These are phyloP conservation scores for Aphidius ervi DNA, from an alignment of 1,140 invertebrate genomes.

Conservation along the genomic window DNA sequence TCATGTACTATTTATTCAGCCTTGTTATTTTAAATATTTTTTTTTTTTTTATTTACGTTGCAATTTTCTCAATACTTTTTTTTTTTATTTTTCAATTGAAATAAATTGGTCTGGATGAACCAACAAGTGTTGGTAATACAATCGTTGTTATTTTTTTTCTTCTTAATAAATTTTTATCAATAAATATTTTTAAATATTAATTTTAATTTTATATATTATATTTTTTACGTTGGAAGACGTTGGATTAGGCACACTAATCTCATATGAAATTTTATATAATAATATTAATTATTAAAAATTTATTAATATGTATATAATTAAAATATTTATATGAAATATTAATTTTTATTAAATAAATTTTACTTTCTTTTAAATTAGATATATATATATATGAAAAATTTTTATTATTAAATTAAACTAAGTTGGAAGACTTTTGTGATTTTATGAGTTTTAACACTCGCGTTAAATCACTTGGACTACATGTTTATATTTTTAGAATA, in stretches of 20 bases:
- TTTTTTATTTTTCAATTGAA: background rate
- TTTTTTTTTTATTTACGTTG: background rate
- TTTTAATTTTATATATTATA: background rate
- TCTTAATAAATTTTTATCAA: background rate
- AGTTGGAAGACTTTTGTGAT: slow-evolving; percentile 49
- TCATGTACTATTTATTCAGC: background rate
- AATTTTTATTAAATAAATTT: background rate
- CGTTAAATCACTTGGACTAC: slow-evolving; percentile 17
- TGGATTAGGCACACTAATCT: slow-evolving; percentile 36
- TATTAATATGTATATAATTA: background rate
- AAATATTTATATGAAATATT: background rate
- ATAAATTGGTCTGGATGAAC: slow-evolving; percentile 1
- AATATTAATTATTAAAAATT: background rate
- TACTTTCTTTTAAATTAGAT: slow-evolving; percentile 1
- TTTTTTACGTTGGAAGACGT: slow-evolving; percentile 33
- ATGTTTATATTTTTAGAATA: slow-evolving; percentile 7
- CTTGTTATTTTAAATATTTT: background rate
- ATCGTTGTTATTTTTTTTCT: background rate
- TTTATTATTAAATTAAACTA: slow-evolving; percentile 24
- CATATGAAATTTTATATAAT: slow-evolving; percentile 5
- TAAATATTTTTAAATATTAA: slow-evolving; percentile 2
- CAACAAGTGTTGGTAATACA: background rate
- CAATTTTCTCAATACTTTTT: background rate
- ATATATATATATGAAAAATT: background rate
- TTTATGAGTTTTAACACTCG: slow-evolving; percentile 29